Evolutionary conservation across 1,140 invertebrate species (phyloP), one percentile per base, ranked within the genome.

Genomic region (Ladona fulva): DNA sequence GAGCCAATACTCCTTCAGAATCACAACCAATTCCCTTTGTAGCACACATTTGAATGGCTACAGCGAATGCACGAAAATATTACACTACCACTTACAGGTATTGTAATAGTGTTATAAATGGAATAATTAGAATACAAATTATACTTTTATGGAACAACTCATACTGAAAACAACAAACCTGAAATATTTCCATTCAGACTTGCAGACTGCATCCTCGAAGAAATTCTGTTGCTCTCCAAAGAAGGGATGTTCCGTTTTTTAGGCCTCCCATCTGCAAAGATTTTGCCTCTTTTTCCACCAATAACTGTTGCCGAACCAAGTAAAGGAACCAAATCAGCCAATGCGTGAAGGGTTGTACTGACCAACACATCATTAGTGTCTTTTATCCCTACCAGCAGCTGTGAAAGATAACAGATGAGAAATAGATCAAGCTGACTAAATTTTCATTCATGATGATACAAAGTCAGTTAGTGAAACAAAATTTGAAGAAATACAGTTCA

Each of bases 191-290:
- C n/a, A 22, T 16, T 66, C 14, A 22, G n/a, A 22, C 16, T 66
- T 19, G 52, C 3, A 19, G 52, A 66, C 52, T 66, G 52, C 14
- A 16, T 66, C 14, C 52, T 16, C 12, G n/a, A 66, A 6, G 52
- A 16, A 19, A 22, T 12, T 66, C 52, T 66, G 14, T 12, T 66
- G 52, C 52, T 66, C n/a, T 66, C 16, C 14, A 22, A 66, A 6
- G 12, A 66, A 6, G 52, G 52, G 1, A 66, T 66, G 52, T 12
- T 66, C 14, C 52, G 14, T 22, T 66, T 16, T 79, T 88, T 88
- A 1, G 94, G 94, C 80, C 91, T 87, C 14, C 94, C 94, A 84
- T 95, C 94, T 6, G 92, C 92, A 81, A 97, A 96, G 66, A 94
- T 86, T 84, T 91, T 92, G 0, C 89, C 89, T 77, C 94, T 87